These are phyloP conservation scores for Sycobia sp. DNA, from an alignment of 1,140 invertebrate genomes.

Conservation along the genomic window DNA sequence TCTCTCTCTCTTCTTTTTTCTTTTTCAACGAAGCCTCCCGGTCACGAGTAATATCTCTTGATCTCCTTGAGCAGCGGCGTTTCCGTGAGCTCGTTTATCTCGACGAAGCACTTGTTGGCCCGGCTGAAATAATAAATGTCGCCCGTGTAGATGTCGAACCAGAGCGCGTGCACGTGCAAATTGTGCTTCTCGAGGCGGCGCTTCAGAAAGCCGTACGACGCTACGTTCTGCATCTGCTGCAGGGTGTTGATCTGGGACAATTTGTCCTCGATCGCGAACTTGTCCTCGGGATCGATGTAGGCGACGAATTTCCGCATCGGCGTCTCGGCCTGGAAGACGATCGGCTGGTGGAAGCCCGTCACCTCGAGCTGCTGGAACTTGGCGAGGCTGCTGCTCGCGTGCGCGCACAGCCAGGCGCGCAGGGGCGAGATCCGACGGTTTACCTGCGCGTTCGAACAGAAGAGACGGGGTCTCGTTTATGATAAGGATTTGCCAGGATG, in stretches of 20 bases:
- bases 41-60: conserved; percentile 78
- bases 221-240: conserved; percentile 92
- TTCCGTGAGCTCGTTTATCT: conserved; percentile 82
- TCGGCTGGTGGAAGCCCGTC: conserved; percentile 73
- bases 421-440: conserved; percentile 86
- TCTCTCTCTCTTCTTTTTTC: too few relatives aligned
- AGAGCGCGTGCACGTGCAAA: conserved; percentile 89
- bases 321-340: conserved; percentile 85
- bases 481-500: too few relatives aligned
- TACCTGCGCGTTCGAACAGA: conserved; percentile 56
- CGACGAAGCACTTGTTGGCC: conserved; percentile 79
- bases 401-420: conserved; percentile 88
- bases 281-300: conserved; percentile 92
- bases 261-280: conserved; percentile 88
- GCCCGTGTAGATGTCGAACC: conserved; percentile 97
- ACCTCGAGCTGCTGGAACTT: conserved; percentile 81
- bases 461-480: too few relatives aligned
- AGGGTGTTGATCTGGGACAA: conserved; percentile 94
- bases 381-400: conserved; percentile 79
- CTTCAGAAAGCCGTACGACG: conserved; percentile 91
- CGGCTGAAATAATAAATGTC: conserved; percentile 94
- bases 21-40: too few relatives aligned
- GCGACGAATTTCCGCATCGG: conserved; percentile 86
- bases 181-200: conserved; percentile 80
- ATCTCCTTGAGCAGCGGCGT: conserved; percentile 78